Percentiles rank a stretch among this genome's conserved stretches.
These are phyloP conservation scores for Aspiorhynchus laticeps DNA, from an alignment of 2,113 vertebrate genomes.

Conservation along the genomic window DNA sequence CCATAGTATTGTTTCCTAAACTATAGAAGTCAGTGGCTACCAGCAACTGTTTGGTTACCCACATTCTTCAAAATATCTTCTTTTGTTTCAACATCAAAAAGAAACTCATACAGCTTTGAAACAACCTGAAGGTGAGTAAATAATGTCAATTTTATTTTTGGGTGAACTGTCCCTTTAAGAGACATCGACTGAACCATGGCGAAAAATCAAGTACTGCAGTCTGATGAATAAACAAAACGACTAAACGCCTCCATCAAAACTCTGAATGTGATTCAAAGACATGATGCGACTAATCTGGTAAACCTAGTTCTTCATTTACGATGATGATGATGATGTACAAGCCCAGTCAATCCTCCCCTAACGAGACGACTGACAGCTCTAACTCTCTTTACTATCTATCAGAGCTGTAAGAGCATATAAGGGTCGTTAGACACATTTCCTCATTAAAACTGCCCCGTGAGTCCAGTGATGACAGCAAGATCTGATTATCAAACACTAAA, in stretches of 20 bases:
- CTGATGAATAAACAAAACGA: not conserved
- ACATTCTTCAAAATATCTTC: no score
- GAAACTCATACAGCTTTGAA: no score
- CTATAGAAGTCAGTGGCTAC: no score
- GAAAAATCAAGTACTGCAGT: not conserved
- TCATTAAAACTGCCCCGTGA: not conserved
- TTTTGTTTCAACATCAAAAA: no score
- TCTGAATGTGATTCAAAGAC: no score
- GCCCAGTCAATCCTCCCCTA: not conserved
- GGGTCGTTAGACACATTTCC: not conserved
- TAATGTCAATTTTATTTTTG: no score
- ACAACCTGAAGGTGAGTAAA: no score
- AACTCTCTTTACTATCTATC: not conserved
- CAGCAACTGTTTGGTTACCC: no score
- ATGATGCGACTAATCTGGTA: not conserved
- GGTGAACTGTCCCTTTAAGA: not conserved
- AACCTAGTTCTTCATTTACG: not conserved
- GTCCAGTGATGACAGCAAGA: not conserved
- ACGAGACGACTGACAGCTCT: not conserved
- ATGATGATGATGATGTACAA: not conserved
- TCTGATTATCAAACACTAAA: not conserved
- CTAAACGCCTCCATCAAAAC: not conserved
- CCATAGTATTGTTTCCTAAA: no score
- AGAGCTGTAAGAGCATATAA: not conserved
- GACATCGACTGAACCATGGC: not conserved